A percentile compares a stretch with the other conserved stretches of the same genome.
phyloP scores from a whole-genome alignment of 2,797 vertebrate species.

The Catharus ustulatus region DNA sequence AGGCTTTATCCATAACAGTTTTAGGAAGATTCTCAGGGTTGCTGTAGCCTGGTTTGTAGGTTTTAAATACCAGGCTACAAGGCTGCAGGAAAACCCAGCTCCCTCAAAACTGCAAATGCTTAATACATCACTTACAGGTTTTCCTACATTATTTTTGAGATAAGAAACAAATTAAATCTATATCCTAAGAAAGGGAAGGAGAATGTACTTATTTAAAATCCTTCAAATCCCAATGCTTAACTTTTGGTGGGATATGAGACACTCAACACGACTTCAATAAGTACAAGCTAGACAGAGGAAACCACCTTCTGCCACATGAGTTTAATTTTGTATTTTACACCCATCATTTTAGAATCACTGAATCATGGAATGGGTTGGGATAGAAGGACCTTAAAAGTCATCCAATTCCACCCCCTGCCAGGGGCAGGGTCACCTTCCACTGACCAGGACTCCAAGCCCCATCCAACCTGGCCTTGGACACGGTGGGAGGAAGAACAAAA shows the following conservation, averaged over 20 bases:
- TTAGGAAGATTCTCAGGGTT: not conserved
- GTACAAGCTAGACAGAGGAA: not conserved
- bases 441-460: not conserved
- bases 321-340: not conserved
- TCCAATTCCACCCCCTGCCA: not conserved
- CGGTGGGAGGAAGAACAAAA: not conserved
- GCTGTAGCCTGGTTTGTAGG: not conserved
- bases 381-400: not conserved
- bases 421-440: not conserved
- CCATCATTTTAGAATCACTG: not conserved
- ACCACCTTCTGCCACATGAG: not conserved
- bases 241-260: not conserved
- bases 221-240: fast-evolving
- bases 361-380: not conserved
- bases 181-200: not conserved
- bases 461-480: not conserved
- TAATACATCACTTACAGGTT: not conserved
- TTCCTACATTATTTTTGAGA: not conserved
- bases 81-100: not conserved
- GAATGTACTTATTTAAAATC: not conserved
- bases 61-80: not conserved
- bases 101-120: not conserved
- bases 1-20: not conserved
- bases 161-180: not conserved
- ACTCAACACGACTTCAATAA: not conserved